Evolutionary conservation across 2,113 vertebrate genomes (phyloP).

Genomic region (Pelecanus crispus): DNA sequence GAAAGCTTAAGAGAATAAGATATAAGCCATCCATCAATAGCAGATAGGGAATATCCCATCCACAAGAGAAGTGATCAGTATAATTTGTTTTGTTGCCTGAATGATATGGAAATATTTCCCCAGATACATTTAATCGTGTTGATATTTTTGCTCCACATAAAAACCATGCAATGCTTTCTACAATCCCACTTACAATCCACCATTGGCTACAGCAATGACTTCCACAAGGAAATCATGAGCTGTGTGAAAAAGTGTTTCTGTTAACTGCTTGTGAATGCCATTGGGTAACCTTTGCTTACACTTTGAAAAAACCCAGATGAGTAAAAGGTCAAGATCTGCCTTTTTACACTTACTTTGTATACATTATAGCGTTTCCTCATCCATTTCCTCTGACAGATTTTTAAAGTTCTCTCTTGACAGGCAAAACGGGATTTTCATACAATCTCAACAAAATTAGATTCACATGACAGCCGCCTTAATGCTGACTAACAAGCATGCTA

Average conservation of each 20-base stretch:
- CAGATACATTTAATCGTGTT: neutral
- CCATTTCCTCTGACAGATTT: conserved; percentile 33
- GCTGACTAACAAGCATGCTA: conserved; percentile 38
- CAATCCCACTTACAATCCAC: accelerated
- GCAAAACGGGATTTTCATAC: conserved; percentile 33
- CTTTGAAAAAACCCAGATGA: neutral
- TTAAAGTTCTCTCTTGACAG: conserved; percentile 29
- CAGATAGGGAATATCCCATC: neutral
- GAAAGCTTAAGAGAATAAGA: neutral
- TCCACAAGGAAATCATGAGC: neutral
- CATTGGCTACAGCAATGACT: neutral
- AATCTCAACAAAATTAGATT: conserved; percentile 39
- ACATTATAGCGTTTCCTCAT: conserved; percentile 24
- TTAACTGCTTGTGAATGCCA: neutral
- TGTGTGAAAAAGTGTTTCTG: neutral
- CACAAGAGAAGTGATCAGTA: neutral
- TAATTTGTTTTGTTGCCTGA: neutral
- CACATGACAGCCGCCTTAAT: conserved; percentile 40
- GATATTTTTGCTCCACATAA: neutral
- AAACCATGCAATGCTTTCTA: neutral
- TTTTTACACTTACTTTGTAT: conserved; percentile 23
- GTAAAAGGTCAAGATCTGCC: conserved; percentile 29
- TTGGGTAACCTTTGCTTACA: neutral
- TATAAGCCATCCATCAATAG: neutral
- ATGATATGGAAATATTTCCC: neutral